Base-by-base conservation (phyloP, 2,888 invertebrate genomes). In the Argyresthia goedartella region DNA sequence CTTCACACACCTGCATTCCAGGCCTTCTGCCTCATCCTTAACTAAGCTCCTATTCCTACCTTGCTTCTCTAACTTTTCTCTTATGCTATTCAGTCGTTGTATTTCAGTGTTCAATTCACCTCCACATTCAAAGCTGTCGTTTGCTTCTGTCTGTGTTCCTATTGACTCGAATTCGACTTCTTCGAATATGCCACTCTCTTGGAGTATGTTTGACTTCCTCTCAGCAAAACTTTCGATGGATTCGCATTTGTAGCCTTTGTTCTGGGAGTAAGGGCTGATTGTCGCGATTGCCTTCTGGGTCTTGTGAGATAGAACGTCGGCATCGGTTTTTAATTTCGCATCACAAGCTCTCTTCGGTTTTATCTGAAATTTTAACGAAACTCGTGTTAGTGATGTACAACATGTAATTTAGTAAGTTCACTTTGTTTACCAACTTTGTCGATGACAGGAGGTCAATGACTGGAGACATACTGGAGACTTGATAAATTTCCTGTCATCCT, bases 131-230 rank as follows among this genome's bases (percentile, higher is more conserved):
- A 82, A 81, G 60, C 69, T 77, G 55, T 89, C 89, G 62, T 88
- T 89, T 41, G 81, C 81, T 52, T 90, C 90, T 51, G 89, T 90
- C 68, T 90, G 89, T 55, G 89, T 89, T 57, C 77, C 66, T 56
- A 74, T 82, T 44, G 73, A 72, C 56, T 84, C 84, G 53, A 82
- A 80, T 59, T 88, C 88, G 35, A 80, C 88, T 47, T 86, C 91
- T 63, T 91, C 92, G 63, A 92, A 93, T 59, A 93, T 92, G 33
- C 93, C 93, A 63, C 92, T 92, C 65, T 93, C 93, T 65, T 92
- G 92, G 34, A 93, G 78, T 63, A 90, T 81, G 62, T 82, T 89
- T 57, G 70, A 86, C 68, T 74, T 81, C 54, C 87, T 87, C 56
- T 85, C 82, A 55, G 67, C 71, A 58, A 86, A 74, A 60, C 81